Conservation (phyloP, 2,113 vertebrate genomes). For the Cyanoramphus novaezelandiae region DNA sequence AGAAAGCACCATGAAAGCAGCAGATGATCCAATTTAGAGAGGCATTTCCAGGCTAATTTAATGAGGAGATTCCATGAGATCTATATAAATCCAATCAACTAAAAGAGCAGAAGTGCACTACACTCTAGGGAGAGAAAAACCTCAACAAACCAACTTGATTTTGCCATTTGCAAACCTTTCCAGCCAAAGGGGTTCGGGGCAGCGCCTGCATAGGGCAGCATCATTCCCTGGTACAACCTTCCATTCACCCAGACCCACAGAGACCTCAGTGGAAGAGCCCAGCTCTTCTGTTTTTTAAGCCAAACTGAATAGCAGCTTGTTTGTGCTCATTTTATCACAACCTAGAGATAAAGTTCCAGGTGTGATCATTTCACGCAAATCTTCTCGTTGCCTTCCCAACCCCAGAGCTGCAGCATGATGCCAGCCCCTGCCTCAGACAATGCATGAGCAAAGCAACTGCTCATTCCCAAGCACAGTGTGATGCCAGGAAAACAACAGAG, state of each 20-base stretch:
- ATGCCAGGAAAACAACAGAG: not conserved
- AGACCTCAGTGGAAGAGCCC: not conserved
- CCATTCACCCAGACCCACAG: not conserved
- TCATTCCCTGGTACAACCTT: rapidly evolving
- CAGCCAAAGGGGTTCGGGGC: not conserved
- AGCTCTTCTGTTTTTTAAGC: not conserved
- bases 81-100: slow-evolving; percentile 60
- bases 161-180: not conserved
- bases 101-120: not conserved
- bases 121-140: not conserved
- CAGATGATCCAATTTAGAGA: slow-evolving; percentile 56
- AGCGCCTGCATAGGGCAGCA: not conserved
- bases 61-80: slow-evolving; percentile 42
- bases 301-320: not conserved
- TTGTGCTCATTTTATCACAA: not conserved
- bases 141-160: not conserved
- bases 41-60: slow-evolving; percentile 53
- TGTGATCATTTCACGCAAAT: not conserved
- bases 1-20: slow-evolving; percentile 23
- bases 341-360: not conserved
- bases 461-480: rapidly evolving
- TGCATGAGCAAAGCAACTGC: not conserved
- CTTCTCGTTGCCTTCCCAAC: not conserved
- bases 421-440: not conserved
- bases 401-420: not conserved